Conservation (phyloP, 2,888 invertebrate genomes). For the Chesias legatella region DNA sequence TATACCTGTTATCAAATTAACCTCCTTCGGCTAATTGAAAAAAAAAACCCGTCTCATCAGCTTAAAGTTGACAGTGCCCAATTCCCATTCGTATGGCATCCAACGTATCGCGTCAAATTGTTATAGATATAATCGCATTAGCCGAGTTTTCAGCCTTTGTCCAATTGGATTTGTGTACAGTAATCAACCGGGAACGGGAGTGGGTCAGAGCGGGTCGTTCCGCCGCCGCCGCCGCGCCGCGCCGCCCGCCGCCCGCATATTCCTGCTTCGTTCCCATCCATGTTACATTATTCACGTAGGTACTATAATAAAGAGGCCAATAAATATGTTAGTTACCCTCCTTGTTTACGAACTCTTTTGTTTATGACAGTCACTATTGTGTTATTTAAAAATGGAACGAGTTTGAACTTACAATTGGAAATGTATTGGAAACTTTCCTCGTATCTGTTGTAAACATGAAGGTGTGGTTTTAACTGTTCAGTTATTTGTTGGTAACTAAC, state of each 20-base stretch:
- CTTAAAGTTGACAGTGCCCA: not conserved
- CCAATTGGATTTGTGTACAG: conserved; percentile 65
- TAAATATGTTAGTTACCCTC: conserved; percentile 54
- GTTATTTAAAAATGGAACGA: conserved; percentile 10
- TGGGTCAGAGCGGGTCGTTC: conserved; percentile 71
- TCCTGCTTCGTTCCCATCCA: conserved; percentile 45
- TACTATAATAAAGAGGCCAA: conserved; percentile 49
- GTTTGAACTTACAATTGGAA: not conserved
- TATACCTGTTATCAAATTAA: too few species aligned
- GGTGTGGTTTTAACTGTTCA: too few species aligned
- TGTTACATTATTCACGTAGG: conserved; percentile 58
- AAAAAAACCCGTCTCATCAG: too few species aligned
- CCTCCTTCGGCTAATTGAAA: too few species aligned
- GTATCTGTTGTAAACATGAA: not conserved
- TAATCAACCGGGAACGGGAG: conserved; percentile 59
- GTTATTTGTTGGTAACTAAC: conserved; percentile 2
- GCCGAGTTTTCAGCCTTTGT: conserved; percentile 65
- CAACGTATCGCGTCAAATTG: conserved; percentile 21
- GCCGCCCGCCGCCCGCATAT: conserved; percentile 38
- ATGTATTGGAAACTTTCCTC: conserved; percentile 5
- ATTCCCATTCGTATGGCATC: conserved; percentile 4
- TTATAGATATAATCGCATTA: conserved; percentile 58
- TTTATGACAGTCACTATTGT: conserved; percentile 13
- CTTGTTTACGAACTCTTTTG: conserved; percentile 39
- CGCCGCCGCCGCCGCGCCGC: conserved; percentile 54